A percentile compares a stretch with the other conserved stretches of the same genome.
These are phyloP conservation scores for Cheilosia scutellata DNA, from an alignment of 2,888 invertebrate genomes.

Conservation along the genomic window DNA sequence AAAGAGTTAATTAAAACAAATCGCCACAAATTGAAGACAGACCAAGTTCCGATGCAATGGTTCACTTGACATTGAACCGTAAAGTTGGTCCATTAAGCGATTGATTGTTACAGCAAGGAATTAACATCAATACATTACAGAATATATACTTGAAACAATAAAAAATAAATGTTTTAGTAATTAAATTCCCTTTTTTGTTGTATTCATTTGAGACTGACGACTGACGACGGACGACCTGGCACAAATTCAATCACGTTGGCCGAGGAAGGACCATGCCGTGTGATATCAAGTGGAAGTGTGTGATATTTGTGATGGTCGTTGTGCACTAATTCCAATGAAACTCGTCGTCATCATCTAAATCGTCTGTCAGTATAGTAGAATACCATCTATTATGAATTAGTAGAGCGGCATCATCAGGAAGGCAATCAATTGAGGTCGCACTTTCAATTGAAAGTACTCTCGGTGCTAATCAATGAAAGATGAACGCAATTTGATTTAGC, in stretches of 20 bases:
- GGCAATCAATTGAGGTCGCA: conserved; percentile 65
- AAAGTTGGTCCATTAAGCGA: conserved; percentile 3
- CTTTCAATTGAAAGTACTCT: conserved; percentile 63
- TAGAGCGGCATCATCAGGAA: conserved; percentile 55
- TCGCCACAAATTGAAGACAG: neutral
- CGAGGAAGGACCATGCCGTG: conserved; percentile 14
- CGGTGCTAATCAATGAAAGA: conserved; percentile 52
- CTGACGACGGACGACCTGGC: conserved; percentile 36
- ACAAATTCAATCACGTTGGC: conserved; percentile 31
- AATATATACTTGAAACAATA: conserved; percentile 15
- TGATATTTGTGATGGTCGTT: conserved; percentile 10
- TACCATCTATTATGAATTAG: conserved; percentile 1
- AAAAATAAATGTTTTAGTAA: conserved; percentile 17
- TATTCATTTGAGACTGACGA: neutral
- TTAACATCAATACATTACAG: conserved; percentile 48
- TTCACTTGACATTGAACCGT: conserved; percentile 58
- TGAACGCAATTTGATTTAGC: conserved; percentile 61
- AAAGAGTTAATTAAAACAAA: conserved; percentile 21
- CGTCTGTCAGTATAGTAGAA: neutral
- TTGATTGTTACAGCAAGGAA: conserved; percentile 37
- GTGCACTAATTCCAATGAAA: conserved; percentile 50
- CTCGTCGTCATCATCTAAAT: conserved; percentile 25
- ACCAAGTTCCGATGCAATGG: conserved; percentile 19
- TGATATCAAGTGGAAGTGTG: neutral
- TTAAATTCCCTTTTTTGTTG: conserved; percentile 16